Evolutionary conservation across 2,113 vertebrate species (phyloP).

Genomic region (Lagopus leucura): DNA sequence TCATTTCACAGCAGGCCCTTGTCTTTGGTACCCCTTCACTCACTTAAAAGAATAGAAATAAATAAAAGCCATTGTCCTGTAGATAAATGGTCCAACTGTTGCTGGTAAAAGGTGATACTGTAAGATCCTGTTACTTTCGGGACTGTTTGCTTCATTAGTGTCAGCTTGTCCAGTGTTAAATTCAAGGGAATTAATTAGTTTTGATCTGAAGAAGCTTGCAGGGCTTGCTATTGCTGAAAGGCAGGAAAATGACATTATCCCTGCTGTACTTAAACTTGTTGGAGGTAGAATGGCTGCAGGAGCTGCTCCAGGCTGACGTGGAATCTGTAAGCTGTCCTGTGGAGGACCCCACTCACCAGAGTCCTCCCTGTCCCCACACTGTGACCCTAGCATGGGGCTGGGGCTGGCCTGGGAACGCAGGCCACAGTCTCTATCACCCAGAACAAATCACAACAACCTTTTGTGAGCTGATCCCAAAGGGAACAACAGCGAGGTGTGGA

Average conservation of each 20-base stretch:
- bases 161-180: background rate
- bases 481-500: background rate
- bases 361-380: background rate
- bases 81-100: constrained; percentile 3
- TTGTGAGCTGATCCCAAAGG: background rate
- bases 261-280: accelerated
- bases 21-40: constrained; percentile 66
- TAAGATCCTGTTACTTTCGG: background rate
- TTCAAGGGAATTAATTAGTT: background rate
- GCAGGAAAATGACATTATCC: background rate
- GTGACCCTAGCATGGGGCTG: background rate
- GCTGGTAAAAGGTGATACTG: background rate
- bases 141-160: background rate
- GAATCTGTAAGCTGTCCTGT: background rate
- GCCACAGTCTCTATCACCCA: accelerated
- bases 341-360: too few relatives aligned
- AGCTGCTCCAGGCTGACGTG: background rate
- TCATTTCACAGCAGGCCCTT: constrained; percentile 71
- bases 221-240: background rate
- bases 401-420: background rate
- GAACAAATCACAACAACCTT: accelerated
- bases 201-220: background rate
- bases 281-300: background rate
- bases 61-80: background rate
- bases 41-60: constrained; percentile 28